Evolutionary conservation across 2,888 invertebrate genomes (phyloP).

Genomic region (Ellobium chinense): DNA sequence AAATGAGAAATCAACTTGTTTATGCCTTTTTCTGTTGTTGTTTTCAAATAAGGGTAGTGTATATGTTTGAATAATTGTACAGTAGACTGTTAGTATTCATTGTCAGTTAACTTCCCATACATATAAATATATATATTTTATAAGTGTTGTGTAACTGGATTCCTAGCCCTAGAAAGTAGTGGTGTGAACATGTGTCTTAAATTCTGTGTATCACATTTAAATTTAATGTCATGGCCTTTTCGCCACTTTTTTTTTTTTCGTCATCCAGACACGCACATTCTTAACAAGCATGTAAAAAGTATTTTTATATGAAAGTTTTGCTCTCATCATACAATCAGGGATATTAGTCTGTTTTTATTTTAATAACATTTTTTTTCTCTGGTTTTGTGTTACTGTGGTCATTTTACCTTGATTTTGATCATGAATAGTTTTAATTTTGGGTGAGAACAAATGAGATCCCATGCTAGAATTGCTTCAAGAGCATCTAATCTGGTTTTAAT

Average conservation of each 20-base stretch:
- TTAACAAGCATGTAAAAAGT: neutral
- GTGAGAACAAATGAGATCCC: too few species aligned
- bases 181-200: neutral
- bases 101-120: neutral
- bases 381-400: too few species aligned
- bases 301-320: neutral
- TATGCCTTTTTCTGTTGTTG: too few species aligned
- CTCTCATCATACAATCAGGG: neutral
- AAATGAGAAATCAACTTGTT: too few species aligned
- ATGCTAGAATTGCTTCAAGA: too few species aligned
- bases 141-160: neutral
- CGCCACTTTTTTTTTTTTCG: neutral
- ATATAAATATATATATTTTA: neutral
- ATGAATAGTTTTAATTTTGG: neutral
- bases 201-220: too few species aligned
- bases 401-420: neutral
- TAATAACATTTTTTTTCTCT: neutral
- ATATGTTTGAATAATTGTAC: neutral
- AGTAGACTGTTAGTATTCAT: neutral
- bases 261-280: neutral
- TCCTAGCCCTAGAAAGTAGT: conserved; percentile 11
- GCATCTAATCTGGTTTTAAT: too few species aligned
- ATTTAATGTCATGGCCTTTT: too few species aligned
- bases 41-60: too few species aligned
- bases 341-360: neutral